Percentiles rank a stretch among this genome's conserved stretches.
These are phyloP conservation scores for Metridium senile DNA, from an alignment of 92 coral and sea anemone genomes.

Conservation along the genomic window DNA sequence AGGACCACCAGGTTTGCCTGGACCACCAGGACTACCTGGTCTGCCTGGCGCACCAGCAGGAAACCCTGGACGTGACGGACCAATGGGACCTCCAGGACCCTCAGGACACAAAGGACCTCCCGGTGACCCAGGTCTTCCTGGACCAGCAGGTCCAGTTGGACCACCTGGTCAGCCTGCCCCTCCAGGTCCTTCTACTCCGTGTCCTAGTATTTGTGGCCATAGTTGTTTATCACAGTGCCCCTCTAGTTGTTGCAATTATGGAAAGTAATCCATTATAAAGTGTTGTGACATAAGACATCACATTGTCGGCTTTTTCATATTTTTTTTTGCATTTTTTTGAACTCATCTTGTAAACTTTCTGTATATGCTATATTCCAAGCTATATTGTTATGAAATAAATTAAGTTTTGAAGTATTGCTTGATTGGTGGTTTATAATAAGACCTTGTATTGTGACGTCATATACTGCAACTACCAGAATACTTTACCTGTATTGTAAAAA, in stretches of 20 bases:
- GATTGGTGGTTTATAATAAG: background rate
- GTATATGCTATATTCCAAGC: background rate
- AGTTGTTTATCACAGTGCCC: constrained; percentile 40
- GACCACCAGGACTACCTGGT: constrained; percentile 77
- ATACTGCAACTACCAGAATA: too few species aligned
- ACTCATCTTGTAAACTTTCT: background rate
- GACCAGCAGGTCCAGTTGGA: constrained; percentile 59
- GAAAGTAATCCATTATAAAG: background rate
- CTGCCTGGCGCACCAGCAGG: constrained; percentile 83
- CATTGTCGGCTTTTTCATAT: background rate
- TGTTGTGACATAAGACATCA: background rate
- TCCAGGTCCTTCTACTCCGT: constrained; percentile 40
- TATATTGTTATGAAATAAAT: background rate
- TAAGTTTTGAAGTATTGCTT: background rate
- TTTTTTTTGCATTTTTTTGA: constrained; percentile 8
- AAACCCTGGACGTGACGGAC: constrained; percentile 55
- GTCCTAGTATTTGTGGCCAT: constrained; percentile 28
- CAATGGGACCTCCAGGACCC: constrained; percentile 84
- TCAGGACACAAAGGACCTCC: constrained; percentile 79
- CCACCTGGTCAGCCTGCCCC: constrained; percentile 54
- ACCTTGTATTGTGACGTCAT: too few species aligned
- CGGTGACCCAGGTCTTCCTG: constrained; percentile 88
- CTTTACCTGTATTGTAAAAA: too few species aligned
- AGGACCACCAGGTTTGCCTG: constrained; percentile 68
- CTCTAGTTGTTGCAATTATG: constrained; percentile 27